These are phyloP conservation scores for Varanus komodoensis DNA, from an alignment of 2,113 vertebrate species.

Conservation along the genomic window DNA sequence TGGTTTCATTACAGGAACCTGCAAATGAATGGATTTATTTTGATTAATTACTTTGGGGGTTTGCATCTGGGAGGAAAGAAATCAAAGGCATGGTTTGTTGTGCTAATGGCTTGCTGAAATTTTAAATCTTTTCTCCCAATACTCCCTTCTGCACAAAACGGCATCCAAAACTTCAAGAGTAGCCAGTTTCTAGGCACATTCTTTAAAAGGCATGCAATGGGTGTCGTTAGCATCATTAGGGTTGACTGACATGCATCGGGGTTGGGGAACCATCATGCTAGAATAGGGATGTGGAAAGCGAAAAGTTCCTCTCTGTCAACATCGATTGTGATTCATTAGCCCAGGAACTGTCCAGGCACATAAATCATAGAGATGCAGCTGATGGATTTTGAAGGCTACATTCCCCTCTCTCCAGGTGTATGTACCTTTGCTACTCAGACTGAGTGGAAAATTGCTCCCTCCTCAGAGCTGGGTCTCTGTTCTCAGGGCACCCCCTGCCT, in stretches of 20 bases:
- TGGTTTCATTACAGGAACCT: constrained; percentile 58
- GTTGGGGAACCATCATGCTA: neutral
- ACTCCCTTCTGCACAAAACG: neutral
- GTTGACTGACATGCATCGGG: neutral
- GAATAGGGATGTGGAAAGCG: constrained; percentile 21
- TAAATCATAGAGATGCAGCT: neutral
- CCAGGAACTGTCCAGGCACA: constrained; percentile 18
- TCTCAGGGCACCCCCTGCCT: too few species aligned
- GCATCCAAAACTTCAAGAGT: neutral
- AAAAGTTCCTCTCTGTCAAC: neutral
- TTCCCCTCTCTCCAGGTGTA: neutral
- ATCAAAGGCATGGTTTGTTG: neutral
- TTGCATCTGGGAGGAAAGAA: neutral
- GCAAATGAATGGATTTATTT: constrained; percentile 34
- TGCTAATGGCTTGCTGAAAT: constrained; percentile 28
- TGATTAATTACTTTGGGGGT: constrained; percentile 47
- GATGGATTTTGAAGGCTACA: neutral
- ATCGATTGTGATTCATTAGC: constrained; percentile 26
- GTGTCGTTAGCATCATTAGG: neutral
- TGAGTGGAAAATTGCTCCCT: neutral
- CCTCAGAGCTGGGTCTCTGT: too few species aligned
- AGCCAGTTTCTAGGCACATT: neutral
- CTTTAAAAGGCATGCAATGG: neutral
- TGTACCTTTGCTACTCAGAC: neutral
- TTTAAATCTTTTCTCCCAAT: neutral